Base-by-base conservation (phyloP, 2,888 invertebrate genomes). In the Leucozona laternaria region DNA sequence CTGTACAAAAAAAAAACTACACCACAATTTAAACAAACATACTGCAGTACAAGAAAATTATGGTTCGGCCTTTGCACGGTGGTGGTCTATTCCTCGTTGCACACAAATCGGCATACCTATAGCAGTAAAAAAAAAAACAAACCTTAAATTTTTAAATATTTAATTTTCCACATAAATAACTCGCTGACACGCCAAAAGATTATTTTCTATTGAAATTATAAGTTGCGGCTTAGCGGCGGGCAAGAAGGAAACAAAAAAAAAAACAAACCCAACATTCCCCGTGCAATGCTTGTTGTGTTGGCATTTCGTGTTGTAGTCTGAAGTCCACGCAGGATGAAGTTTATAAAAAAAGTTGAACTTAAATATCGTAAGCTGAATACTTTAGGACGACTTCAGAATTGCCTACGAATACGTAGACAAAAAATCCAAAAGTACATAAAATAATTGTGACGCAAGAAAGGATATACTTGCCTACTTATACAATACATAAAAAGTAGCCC, bases 131-230 rank as follows among this genome's bases (percentile, higher is more conserved):
- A 58, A 37, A 5, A 40, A 62, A 53, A 25, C 4, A 31, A 58
- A 11, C 37, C 22, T 62, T 48, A 31, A 58, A 72, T 22, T 58
- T 71, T 79, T 86, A 71, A 86, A 86, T 78, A 82, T 86, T 78
- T 43, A 82, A 75, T 81, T 78, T 43, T 31, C 43, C 57, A 43
- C 73, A 82, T 75, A 86, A 81, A 86, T 79, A 53, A 64, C 43
- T 22, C 13, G 43, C 62, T 79, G 82, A 82, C 86, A 86, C 82
- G 86, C 78, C 57, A 86, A 86, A 75, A 53, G 86, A 82, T 71
- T 62, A 75, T 78, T 82, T 78, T 45, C 68, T 48, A 80, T 80
- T 77, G 48, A 60, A 55, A 80, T 85, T 68, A 71, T 40, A 72
- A 37, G 13, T 34, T 37, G 28, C 66, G 10, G 4, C 7, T 15